Conservation (phyloP, 2,888 invertebrate genomes). For the Drosophila atripex region DNA sequence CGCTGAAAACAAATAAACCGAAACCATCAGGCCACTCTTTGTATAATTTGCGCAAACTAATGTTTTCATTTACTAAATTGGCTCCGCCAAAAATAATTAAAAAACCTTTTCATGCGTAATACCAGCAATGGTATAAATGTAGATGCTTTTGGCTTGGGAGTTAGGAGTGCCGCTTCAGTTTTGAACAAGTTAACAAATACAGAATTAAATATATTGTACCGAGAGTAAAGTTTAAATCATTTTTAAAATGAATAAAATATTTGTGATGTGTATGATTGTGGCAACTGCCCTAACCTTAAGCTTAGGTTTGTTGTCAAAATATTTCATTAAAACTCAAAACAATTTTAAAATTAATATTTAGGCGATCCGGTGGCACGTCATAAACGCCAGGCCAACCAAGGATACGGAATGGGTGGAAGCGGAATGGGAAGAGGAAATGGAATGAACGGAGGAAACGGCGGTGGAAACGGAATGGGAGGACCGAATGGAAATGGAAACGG, state of each 20-base stretch:
- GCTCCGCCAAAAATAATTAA: constrained; percentile 17
- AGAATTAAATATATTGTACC: neutral
- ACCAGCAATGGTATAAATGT: constrained; percentile 18
- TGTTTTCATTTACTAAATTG: constrained; percentile 38
- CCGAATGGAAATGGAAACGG: neutral
- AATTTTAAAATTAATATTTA: neutral
- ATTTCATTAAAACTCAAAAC: neutral
- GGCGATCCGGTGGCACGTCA: neutral
- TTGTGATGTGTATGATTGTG: constrained; percentile 6
- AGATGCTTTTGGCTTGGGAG: neutral
- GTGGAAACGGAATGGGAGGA: constrained; percentile 10
- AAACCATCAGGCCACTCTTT: constrained; percentile 1
- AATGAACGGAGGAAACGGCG: constrained; percentile 6
- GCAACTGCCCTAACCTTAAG: neutral
- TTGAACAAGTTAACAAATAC: neutral
- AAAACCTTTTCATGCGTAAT: constrained; percentile 9
- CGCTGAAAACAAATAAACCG: constrained; percentile 8
- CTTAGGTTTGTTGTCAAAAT: neutral
- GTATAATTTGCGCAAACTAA: constrained; percentile 15
- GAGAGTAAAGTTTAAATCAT: neutral
- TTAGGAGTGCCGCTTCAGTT: neutral
- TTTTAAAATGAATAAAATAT: neutral
- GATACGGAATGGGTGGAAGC: constrained; percentile 28
- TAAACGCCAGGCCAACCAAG: constrained; percentile 27
- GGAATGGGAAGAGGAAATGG: constrained; percentile 2